Base-by-base conservation (phyloP, 2,797 vertebrate species). In the Naso thynnoides region DNA sequence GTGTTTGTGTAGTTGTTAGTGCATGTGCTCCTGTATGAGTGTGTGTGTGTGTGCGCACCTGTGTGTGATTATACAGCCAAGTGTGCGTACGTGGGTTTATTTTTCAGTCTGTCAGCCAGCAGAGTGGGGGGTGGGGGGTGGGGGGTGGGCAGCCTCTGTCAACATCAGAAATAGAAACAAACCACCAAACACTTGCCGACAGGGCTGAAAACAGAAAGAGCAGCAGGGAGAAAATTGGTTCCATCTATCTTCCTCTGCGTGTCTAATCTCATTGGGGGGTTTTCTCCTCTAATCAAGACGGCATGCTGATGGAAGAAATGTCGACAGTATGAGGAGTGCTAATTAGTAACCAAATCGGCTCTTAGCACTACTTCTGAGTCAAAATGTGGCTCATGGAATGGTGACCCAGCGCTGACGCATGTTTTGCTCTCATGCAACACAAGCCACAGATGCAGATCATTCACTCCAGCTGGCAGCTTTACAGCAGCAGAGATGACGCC, bases 91-190 rank as follows among this genome's bases (percentile, higher is more conserved):
- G 76, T 84, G 76, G 66, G 67, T 73, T 77, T 83, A 47, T 79
- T 74, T 83, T 45, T 75, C 67, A 31, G 74, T 82, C 50, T 81
- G 79, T 79, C 75, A 81, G 77, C 53, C 66, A 41, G 53, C 8
- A 3, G 50, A 56, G 60, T 26, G 29, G 3, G 56, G n/a, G 52
- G 11, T 55, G 29, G 73, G 44, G 7, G 23, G 21, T 21, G 9
- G 62, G 18, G 31, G 18, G 58, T 41, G 70, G 42, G 9, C 31
- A 54, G 55, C 31, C 55, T 76, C 58, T 70, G 31, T 82, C 70
- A 59, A 33, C 21, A 33, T 85, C 64, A 78, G 73, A 87, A 89
- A 90, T 83, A 84, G 84, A 86, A 88, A 59, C 69, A 26, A 68
- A 62, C 61, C 73, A 58, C 62, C 56, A 49, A 75, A 83, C 50